phyloP scores from a whole-genome alignment of 2,797 vertebrate species.

The Stomatorhinus walkeri region DNA sequence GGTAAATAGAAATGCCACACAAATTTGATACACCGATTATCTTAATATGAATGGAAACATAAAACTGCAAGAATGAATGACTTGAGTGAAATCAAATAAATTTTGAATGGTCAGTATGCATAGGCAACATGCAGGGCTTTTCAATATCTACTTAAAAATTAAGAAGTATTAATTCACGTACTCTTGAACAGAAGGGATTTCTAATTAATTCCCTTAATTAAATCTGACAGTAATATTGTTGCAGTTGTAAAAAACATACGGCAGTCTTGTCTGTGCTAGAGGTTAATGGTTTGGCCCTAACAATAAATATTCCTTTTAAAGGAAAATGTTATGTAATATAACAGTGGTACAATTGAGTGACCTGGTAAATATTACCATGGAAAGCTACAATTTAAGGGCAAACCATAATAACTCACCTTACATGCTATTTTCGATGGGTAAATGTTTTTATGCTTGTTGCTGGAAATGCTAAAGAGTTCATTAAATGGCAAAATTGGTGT shows the following conservation, averaged over 20 bases:
- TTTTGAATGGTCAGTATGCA: background rate
- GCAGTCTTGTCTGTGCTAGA: constrained; percentile 38
- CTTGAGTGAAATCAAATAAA: background rate
- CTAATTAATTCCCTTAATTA: constrained; percentile 41
- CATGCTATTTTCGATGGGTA: background rate
- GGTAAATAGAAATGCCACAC: background rate
- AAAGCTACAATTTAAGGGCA: background rate
- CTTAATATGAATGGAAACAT: background rate
- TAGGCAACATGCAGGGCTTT: background rate
- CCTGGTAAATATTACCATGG: background rate
- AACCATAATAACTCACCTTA: background rate
- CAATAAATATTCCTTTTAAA: constrained; percentile 34
- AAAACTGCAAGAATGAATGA: background rate
- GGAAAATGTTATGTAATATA: constrained; percentile 24
- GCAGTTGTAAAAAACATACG: constrained; percentile 31
- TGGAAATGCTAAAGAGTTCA: background rate
- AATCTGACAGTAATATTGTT: constrained; percentile 39
- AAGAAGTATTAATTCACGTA: background rate
- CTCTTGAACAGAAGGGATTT: constrained; percentile 34
- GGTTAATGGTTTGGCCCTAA: constrained; percentile 36
- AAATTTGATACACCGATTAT: background rate
- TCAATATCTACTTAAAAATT: background rate
- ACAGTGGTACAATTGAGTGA: background rate
- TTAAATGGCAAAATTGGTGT: background rate
- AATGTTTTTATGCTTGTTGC: background rate